Evolutionary conservation across 2,113 vertebrate species (phyloP), one percentile per base, ranked within the genome.

Genomic region (Labeo rohita): DNA sequence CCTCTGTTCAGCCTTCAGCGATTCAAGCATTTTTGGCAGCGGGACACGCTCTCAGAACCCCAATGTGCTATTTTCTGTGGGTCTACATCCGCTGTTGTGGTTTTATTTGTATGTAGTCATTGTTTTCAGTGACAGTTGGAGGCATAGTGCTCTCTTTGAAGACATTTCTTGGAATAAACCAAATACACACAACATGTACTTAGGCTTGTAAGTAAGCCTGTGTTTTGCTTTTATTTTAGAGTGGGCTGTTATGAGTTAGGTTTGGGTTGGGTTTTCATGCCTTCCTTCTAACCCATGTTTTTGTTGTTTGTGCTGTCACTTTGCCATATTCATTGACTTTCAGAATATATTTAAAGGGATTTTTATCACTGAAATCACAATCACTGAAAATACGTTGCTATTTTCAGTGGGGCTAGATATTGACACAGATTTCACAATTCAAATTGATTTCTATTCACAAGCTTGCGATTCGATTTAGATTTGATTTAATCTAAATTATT

Each of bases 21-120:
- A 68, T 81, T 28, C 50, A 73, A 21, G 47, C 12, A 15, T 52
- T 49, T 85, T 49, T 86, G 84, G 80, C 84, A 72, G 66, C 65
- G 73, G 49, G 63, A n/a, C 13, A 50, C 28, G 4, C n/a, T 28
- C 72, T 74, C 68, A 61, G 49, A 73, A 47, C 70, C 39, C 12
- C 15, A 77, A 50, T 77, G 73, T 66, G 59, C 16, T 77, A 16
- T 77, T 84, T 84, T 61, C 56, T n/a, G 47, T 59, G 59, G 59
- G 66, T 85, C 23, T 59, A 66, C 61, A 76, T 77, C 59, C 45
- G 13, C 73, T 54, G 23, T 72, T 85, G 84, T 66, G 74, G 39
- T n/a, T 68, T 78, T 85, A 36, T 28, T 50, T 54, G 45, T 52
- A 6, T 70, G 65, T 70, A 52, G 16, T 36, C 28, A 18, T 54